Evolutionary conservation across 2,113 vertebrate genomes (phyloP).

Genomic region (Myotis lucifugus): DNA sequence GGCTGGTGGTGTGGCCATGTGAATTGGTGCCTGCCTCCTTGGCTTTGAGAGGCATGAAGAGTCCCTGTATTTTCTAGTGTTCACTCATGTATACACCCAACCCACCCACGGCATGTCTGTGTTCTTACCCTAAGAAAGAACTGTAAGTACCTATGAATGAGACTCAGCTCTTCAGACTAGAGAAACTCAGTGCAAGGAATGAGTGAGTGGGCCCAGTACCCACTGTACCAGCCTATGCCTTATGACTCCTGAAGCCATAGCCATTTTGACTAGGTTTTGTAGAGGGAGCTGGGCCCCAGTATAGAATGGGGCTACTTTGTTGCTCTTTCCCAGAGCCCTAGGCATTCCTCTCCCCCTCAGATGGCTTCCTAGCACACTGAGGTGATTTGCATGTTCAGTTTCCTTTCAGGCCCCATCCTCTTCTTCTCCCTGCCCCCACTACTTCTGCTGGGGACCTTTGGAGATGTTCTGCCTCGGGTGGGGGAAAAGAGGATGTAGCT

Average conservation of each 20-base stretch:
- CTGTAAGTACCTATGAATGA: not conserved
- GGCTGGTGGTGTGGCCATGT: not conserved
- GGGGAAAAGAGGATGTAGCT: constrained; percentile 80
- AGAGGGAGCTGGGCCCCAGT: not conserved
- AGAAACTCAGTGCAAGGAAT: not conserved
- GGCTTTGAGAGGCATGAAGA: constrained; percentile 46
- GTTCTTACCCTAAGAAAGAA: constrained; percentile 45
- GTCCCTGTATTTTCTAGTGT: constrained; percentile 11
- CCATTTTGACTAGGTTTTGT: constrained; percentile 7
- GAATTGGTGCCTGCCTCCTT: constrained; percentile 30
- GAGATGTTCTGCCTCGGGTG: constrained; percentile 73
- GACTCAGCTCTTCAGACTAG: not conserved
- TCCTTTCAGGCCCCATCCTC: constrained; percentile 53
- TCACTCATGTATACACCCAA: not conserved
- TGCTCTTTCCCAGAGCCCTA: not conserved
- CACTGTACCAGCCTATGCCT: not conserved
- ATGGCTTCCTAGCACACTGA: not conserved
- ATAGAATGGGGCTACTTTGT: not conserved
- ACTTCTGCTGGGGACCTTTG: constrained; percentile 54
- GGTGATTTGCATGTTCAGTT: constrained; percentile 73
- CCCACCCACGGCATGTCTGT: not conserved
- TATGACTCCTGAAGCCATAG: not conserved
- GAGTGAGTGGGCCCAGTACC: not conserved
- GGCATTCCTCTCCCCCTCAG: not conserved
- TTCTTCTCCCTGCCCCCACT: constrained; percentile 64